phyloP scores from a whole-genome alignment of 2,113 vertebrate genomes.

The Scomber colias region DNA sequence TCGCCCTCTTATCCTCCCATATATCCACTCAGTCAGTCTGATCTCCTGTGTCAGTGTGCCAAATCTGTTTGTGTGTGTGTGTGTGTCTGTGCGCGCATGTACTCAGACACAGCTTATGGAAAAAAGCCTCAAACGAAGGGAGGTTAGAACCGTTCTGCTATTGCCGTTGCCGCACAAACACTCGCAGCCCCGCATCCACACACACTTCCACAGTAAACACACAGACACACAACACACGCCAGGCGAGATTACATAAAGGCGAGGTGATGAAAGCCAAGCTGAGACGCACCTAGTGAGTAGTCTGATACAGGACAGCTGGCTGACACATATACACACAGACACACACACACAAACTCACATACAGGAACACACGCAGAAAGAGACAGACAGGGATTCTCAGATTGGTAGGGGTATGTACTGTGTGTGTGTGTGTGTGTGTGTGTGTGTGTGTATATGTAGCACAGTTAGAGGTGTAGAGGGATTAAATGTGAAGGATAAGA shows the following conservation, averaged over 20 bases:
- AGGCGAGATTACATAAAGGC: constrained; percentile 76
- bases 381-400: constrained; percentile 1
- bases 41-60: constrained; percentile 76
- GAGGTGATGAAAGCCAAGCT: constrained; percentile 70
- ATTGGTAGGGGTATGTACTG: constrained; percentile 6
- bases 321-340: constrained; percentile 27
- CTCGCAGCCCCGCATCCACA: neutral
- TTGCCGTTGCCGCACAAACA: constrained; percentile 13
- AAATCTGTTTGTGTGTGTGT: constrained; percentile 54
- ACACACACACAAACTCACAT: constrained; percentile 18
- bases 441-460: neutral
- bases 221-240: constrained; percentile 17
- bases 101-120: constrained; percentile 54
- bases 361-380: neutral
- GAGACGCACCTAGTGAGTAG: constrained; percentile 66
- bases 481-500: constrained; percentile 29
- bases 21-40: constrained; percentile 71
- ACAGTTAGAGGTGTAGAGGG: neutral
- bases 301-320: constrained; percentile 73
- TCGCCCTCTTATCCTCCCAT: constrained; percentile 64
- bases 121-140: constrained; percentile 62
- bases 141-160: constrained; percentile 23
- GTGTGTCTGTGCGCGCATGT: constrained; percentile 14
- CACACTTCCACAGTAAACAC: neutral
- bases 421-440: neutral